Percentiles rank a stretch among this genome's conserved stretches.
Evolutionary conservation across 1,140 invertebrate genomes (phyloP).

Genomic region (Sminthurides bifidus): DNA sequence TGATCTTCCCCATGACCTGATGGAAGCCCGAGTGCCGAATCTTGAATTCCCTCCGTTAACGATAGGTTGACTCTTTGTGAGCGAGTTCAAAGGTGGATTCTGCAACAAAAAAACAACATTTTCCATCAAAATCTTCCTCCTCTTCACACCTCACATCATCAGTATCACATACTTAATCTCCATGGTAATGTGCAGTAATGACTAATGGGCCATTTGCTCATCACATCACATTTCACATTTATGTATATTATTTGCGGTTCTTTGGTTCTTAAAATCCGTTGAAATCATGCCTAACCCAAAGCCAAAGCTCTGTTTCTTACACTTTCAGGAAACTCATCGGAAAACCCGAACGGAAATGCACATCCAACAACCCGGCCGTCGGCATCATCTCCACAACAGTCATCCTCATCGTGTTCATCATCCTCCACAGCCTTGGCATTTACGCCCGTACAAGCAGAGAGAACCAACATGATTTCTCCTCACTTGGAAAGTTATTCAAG

Average conservation of each 20-base stretch:
- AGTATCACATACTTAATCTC: too few relatives aligned
- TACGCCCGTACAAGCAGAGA: neutral
- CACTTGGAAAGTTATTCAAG: too few relatives aligned
- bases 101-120: conserved; percentile 17
- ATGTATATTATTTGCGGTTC: too few relatives aligned
- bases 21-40: conserved; percentile 20
- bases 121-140: too few relatives aligned
- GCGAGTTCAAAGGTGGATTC: conserved; percentile 26
- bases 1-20: conserved; percentile 30
- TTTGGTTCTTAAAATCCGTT: too few relatives aligned
- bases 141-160: neutral
- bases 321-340: too few relatives aligned
- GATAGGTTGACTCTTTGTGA: conserved; percentile 29
- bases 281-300: too few relatives aligned
- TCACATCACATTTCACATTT: too few relatives aligned
- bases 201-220: too few relatives aligned
- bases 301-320: too few relatives aligned
- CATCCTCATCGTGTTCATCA: neutral
- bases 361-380: neutral
- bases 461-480: conserved; percentile 2
- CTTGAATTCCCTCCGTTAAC: conserved; percentile 17
- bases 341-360: neutral
- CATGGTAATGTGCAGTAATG: too few relatives aligned
- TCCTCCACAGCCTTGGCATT: neutral
- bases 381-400: neutral